A percentile compares a stretch with the other conserved stretches of the same genome.
These are phyloP conservation scores for Melieria omissa DNA, from an alignment of 2,888 invertebrate genomes.

Conservation along the genomic window DNA sequence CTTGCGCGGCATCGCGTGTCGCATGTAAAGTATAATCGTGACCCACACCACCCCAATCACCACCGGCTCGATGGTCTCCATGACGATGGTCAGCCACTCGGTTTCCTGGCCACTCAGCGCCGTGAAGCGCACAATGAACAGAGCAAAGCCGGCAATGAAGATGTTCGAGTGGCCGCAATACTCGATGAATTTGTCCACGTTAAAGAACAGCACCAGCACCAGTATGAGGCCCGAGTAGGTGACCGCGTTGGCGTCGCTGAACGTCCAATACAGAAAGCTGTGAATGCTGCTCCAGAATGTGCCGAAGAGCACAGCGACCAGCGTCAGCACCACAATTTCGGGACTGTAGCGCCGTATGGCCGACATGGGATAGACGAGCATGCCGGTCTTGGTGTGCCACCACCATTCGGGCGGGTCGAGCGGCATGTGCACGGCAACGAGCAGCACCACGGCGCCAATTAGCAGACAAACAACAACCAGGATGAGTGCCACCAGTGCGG, in stretches of 20 bases:
- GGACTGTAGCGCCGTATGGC: constrained; percentile 79
- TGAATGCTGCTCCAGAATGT: constrained; percentile 85
- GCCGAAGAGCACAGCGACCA: constrained; percentile 78
- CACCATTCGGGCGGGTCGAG: constrained; percentile 87
- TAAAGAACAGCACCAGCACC: constrained; percentile 64
- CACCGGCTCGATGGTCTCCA: constrained; percentile 80
- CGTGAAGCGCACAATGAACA: constrained; percentile 81
- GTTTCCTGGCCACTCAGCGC: constrained; percentile 72
- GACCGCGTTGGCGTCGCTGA: constrained; percentile 53
- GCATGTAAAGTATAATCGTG: constrained; percentile 81
- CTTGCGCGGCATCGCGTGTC: constrained; percentile 82
- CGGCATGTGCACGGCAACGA: constrained; percentile 72
- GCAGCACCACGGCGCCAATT: constrained; percentile 73
- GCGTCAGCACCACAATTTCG: constrained; percentile 77
- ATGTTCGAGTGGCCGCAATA: constrained; percentile 85
- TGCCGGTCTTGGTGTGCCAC: constrained; percentile 85
- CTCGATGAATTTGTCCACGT: constrained; percentile 85
- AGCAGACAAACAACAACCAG: constrained; percentile 70
- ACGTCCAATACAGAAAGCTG: constrained; percentile 79
- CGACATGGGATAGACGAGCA: constrained; percentile 83
- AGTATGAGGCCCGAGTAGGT: constrained; percentile 54
- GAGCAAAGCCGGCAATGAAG: constrained; percentile 82
- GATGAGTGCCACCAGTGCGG: constrained; percentile 51
- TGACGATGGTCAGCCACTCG: constrained; percentile 73
- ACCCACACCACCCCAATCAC: constrained; percentile 83